A percentile compares a stretch with the other conserved stretches of the same genome.
Conservation (phyloP, 2,888 invertebrate genomes). For the Macrophya alboannulata region DNA sequence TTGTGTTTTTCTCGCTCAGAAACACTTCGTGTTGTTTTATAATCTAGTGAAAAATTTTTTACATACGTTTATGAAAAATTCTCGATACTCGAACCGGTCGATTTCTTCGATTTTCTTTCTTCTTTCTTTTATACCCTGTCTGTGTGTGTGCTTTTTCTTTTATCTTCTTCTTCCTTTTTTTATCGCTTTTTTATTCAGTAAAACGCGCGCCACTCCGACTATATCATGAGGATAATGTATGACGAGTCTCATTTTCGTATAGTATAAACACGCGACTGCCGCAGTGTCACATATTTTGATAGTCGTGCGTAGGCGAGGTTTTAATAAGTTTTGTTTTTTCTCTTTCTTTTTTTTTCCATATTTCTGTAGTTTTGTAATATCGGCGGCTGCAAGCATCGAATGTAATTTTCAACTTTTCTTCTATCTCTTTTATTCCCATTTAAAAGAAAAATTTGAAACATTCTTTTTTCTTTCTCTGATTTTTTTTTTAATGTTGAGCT, state of each 20-base stretch:
- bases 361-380: constrained; percentile 4
- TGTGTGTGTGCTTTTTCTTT: no score
- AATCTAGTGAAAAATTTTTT: no score
- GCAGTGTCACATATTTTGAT: constrained; percentile 15
- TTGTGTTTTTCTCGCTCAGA: neutral
- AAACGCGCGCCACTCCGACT: neutral
- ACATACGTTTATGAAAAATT: neutral
- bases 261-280: constrained; percentile 24
- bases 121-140: neutral
- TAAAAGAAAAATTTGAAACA: no score
- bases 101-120: neutral
- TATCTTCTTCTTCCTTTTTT: neutral
- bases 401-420: constrained; percentile 17
- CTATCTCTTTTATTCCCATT: neutral
- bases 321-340: neutral
- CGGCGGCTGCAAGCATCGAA: neutral
- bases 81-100: neutral
- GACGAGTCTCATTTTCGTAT: constrained; percentile 25
- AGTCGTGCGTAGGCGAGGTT: constrained; percentile 14
- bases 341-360: neutral
- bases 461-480: neutral
- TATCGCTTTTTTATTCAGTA: constrained; percentile 12
- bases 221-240: neutral
- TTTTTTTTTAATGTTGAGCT: neutral
- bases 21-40: neutral